These are phyloP conservation scores for Drosophila gunungcola DNA, from an alignment of 1,140 invertebrate genomes.

Conservation along the genomic window DNA sequence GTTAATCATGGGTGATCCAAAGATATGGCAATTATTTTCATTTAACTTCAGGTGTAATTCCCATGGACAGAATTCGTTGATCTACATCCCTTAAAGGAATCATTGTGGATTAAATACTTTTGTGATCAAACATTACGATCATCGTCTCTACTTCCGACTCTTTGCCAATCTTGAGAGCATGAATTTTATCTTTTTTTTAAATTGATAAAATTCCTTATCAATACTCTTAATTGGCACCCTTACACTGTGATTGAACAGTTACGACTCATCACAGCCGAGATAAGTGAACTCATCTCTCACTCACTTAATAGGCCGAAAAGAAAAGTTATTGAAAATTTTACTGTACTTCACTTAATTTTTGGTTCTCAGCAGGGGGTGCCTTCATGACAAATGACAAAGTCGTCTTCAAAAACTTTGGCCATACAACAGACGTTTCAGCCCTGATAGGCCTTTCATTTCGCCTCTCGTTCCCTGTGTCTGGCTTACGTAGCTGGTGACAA, in stretches of 20 bases:
- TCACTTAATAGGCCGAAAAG: conserved; percentile 42
- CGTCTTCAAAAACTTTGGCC: conserved; percentile 60
- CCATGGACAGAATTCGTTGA: neutral
- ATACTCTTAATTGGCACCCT: neutral
- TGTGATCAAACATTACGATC: too few species aligned
- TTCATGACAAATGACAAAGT: conserved; percentile 70
- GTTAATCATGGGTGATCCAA: conserved; percentile 11
- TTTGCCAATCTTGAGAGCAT: too few species aligned
- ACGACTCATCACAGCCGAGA: conserved; percentile 16
- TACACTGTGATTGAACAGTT: neutral
- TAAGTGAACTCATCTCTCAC: conserved; percentile 23
- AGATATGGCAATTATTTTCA: conserved; percentile 29
- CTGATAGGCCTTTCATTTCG: neutral
- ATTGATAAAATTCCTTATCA: too few species aligned
- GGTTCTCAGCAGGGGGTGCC: conserved; percentile 6
- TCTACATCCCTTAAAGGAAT: neutral
- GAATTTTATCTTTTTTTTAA: too few species aligned
- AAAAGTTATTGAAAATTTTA: conserved; percentile 62
- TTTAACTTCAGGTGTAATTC: conserved; percentile 3
- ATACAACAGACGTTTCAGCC: conserved; percentile 46
- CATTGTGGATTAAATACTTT: neutral
- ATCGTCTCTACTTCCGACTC: too few species aligned
- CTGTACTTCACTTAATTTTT: conserved; percentile 61
- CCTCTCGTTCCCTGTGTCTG: too few species aligned
- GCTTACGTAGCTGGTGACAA: conserved; percentile 43